Conservation (phyloP, 2,113 vertebrate genomes). For the Phainopepla nitens region DNA sequence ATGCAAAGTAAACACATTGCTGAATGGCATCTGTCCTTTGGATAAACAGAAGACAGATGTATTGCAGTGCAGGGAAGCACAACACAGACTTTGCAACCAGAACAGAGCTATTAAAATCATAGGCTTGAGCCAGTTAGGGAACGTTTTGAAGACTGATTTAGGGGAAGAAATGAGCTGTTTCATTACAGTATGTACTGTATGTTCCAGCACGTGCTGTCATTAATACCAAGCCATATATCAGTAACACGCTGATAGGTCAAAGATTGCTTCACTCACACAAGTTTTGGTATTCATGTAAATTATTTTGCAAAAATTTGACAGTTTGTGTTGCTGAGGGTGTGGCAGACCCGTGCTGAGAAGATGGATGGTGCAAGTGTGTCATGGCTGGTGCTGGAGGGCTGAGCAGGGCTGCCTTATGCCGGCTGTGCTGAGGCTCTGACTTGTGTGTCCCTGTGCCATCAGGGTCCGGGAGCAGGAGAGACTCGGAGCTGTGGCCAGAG, state of each 20-base stretch:
- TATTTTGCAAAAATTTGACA: background rate
- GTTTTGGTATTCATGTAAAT: background rate
- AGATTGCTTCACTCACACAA: background rate
- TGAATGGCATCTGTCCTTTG: constrained; percentile 5
- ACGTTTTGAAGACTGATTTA: background rate
- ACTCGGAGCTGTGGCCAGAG: background rate
- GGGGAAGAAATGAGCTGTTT: background rate
- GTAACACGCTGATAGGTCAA: background rate
- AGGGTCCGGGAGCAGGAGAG: background rate
- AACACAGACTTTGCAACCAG: background rate
- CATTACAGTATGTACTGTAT: background rate
- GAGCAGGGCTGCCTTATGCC: background rate
- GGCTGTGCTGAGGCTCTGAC: background rate
- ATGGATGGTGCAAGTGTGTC: background rate
- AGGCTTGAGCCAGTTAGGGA: background rate
- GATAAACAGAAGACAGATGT: background rate
- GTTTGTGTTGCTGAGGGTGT: background rate
- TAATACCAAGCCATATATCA: background rate
- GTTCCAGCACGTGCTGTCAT: background rate
- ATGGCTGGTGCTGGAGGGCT: background rate
- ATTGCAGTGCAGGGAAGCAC: background rate
- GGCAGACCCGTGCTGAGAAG: background rate
- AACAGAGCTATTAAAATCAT: background rate
- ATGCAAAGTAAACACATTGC: background rate
- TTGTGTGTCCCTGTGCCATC: background rate